Evolutionary conservation across 2,113 vertebrate genomes (phyloP), one percentile per base, ranked within the genome.

Genomic region (Sialia sialis): DNA sequence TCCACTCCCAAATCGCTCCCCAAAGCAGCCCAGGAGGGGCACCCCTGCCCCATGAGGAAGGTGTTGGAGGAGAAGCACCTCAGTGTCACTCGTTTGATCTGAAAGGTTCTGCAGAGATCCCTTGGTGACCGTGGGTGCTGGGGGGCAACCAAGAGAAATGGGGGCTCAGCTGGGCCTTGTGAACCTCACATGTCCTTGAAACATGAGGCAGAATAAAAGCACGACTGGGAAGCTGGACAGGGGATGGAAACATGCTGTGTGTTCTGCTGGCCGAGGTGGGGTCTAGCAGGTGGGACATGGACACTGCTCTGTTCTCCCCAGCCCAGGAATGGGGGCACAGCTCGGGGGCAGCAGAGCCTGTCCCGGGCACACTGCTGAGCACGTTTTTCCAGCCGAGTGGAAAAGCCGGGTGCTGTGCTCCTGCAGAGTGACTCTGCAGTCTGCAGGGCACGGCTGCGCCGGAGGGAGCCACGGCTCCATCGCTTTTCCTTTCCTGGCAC

Each of bases 351-450:
- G 78, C 58, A 0, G 68, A 16, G 52, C 36, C 55, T 1, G 6
- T 85, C 51, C 70, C 0, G 9, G 62, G 63, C 69, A 7, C 2
- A 7, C 2, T 6, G 74, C 86, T 36, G 82, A 93, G 93, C 89
- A 49, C 52, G n/a, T 82, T 94, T 94, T 87, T 91, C 84, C 95
- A 76, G 94, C 86, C 49, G 49, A 16, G 49, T 51, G 49, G 49
- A 29, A 51, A 17, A 29, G 49, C 26, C 15, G 26, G 44, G 49
- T 51, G 26, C 49, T 51, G 49, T 51, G 49, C 89, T 95, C 93
- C 95, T 34, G 94, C 96, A 97, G 93, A 90, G 96, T 97, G 93
- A 96, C 96, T 95, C 89, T 96, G 94, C 95, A 97, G 91, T 97
- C 95, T 92, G 93, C 94, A 77, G 94, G 87, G 94, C 94, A 69